Conservation (phyloP, 2,113 vertebrate genomes). For the Ascaphus truei region DNA sequence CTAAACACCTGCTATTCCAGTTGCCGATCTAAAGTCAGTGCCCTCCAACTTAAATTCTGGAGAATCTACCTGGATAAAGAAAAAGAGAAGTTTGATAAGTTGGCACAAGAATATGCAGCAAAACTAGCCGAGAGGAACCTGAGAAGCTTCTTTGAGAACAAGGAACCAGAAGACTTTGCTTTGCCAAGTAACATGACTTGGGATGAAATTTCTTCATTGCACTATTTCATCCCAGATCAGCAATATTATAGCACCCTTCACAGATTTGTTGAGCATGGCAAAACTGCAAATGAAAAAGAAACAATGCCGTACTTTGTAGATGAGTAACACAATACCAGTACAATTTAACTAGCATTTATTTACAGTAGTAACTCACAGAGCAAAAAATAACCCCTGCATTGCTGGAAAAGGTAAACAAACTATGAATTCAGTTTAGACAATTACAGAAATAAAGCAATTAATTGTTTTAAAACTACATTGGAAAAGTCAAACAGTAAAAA, state of each 20-base stretch:
- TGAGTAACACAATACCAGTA: too few relatives aligned
- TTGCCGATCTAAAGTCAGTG: slow-evolving; percentile 65
- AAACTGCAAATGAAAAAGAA: slow-evolving; percentile 51
- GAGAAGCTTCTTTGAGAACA: slow-evolving; percentile 62
- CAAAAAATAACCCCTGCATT: too few relatives aligned
- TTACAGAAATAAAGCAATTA: too few relatives aligned
- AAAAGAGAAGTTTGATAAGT: slow-evolving; percentile 42
- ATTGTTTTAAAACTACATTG: too few relatives aligned
- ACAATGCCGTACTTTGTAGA: slow-evolving; percentile 55
- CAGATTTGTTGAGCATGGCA: slow-evolving; percentile 42
- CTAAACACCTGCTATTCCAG: slow-evolving; percentile 39
- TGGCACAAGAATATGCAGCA: slow-evolving; percentile 54
- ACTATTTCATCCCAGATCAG: slow-evolving; percentile 42
- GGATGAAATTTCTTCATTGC: slow-evolving; percentile 58
- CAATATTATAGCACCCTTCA: slow-evolving; percentile 69
- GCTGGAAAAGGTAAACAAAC: too few relatives aligned
- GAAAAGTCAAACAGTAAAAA: too few relatives aligned
- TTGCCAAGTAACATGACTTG: slow-evolving; percentile 61
- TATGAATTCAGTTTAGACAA: too few relatives aligned
- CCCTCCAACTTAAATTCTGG: slow-evolving; percentile 70
- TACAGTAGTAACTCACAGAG: too few relatives aligned
- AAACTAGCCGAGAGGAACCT: slow-evolving; percentile 66
- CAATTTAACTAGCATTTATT: too few relatives aligned
- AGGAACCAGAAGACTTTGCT: neutral
- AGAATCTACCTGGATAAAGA: slow-evolving; percentile 63